Base-by-base conservation (phyloP, 2,888 invertebrate genomes). In the Nysson spinosus region DNA sequence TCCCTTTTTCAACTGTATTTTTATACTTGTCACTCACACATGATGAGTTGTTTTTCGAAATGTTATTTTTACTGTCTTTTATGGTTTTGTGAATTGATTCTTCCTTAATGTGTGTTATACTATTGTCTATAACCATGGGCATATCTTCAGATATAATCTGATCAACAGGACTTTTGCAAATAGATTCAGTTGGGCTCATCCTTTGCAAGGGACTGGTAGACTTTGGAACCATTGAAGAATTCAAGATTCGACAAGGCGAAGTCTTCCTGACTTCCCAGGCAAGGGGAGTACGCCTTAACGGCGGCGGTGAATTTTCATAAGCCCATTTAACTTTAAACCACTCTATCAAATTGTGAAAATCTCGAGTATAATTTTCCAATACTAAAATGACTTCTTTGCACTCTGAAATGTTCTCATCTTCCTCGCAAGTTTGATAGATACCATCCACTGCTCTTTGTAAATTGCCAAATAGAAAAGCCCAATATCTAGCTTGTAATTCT, bases 211-310 rank as follows among this genome's bases (percentile, higher is more conserved):
- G 89, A 78, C 89, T 89, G 17, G 88, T 87, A 50, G 68, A 77
- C 67, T 83, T 86, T 54, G 84, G 75, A 40, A 70, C 62, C 35
- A 68, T 51, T 1, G 80, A 77, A 2, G 84, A 79, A 50, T 78
- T 85, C 83, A 83, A 86, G 2, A 81, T 79, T 42, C 87, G 75
- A 57, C 87, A 86, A 0, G 87, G 87, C 1, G 87, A 95, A 32
- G 95, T 95, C 88, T 98, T 98, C 63, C 97, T 91, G 32, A 98
- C 94, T 88, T 98, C 98, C 98, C 98, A 98, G 0, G 98, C 95
- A 50, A 98, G 88, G 12, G 97, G 96, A 39, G 94, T 94, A 0
- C 96, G 96, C 77, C 96, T 90, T 81, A 96, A 92, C 0, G 94
- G 93, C 19, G 92, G 91, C 3, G 95, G 93, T 1, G 97, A 95